These are phyloP conservation scores for Eubasilissa splendida DNA, from an alignment of 2,888 invertebrate species.

Conservation along the genomic window DNA sequence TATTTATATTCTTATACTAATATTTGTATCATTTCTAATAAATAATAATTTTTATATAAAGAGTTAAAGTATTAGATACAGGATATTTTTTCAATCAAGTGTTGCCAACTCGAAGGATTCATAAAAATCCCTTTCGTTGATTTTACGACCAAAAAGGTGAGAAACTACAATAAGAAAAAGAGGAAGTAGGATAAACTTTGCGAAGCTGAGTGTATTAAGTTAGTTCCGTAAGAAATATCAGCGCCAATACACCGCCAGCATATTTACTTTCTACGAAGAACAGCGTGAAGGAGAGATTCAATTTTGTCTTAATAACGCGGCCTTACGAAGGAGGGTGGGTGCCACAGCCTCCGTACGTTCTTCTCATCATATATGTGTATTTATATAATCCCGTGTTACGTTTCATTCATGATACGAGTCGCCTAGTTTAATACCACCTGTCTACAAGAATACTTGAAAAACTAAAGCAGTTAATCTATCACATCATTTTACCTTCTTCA, in stretches of 20 bases:
- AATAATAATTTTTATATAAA: neutral
- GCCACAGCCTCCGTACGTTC: neutral
- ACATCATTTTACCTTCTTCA: too few relatives aligned
- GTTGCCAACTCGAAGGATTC: neutral
- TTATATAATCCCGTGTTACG: too few relatives aligned
- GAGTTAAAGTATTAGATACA: neutral
- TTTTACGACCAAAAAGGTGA: constrained; percentile 9
- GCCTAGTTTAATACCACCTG: too few relatives aligned
- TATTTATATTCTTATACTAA: too few relatives aligned
- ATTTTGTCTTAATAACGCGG: constrained; percentile 52
- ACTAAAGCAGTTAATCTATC: too few relatives aligned
- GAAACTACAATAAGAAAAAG: constrained; percentile 26
- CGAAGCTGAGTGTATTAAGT: constrained; percentile 50
- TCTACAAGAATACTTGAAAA: too few relatives aligned
- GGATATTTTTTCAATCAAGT: constrained; percentile 4
- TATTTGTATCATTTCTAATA: neutral
- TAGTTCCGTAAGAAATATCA: constrained; percentile 49
- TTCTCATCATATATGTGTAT: too few relatives aligned
- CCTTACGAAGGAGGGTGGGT: constrained; percentile 1
- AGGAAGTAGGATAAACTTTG: constrained; percentile 4
- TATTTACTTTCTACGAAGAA: constrained; percentile 35
- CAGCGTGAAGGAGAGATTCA: constrained; percentile 42
- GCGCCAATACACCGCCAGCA: constrained; percentile 39
- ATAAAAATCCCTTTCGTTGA: neutral
- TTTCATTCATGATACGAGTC: too few relatives aligned